Base-by-base conservation (phyloP, 2,113 vertebrate species). In the Colaptes auratus region DNA sequence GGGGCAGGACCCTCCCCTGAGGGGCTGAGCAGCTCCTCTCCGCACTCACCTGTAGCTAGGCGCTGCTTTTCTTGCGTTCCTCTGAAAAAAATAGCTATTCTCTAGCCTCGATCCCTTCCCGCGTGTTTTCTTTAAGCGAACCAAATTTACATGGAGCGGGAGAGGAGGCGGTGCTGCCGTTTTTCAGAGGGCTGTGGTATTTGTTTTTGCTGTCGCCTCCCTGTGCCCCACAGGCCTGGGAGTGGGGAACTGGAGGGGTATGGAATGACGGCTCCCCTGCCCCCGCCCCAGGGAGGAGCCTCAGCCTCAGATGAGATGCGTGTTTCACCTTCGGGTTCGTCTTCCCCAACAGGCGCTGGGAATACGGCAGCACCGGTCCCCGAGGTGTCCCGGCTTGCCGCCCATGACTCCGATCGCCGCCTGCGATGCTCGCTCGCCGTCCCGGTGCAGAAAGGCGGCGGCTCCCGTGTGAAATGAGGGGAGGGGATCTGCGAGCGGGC, bases 21-120 rank as follows among this genome's bases (percentile, higher is more conserved):
- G 24, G 24, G 19, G 27, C 23, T 24, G 17, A 56, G 58, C 53
- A 50, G 30, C 60, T 31, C 21, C 35, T 48, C 91, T 39, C 66
- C 24, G 19, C 80, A 74, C 52, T 95, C 95, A 97, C 95, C 92
- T 97, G 97, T 96, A 92, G 95, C 92, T 75, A 66, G 76, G 73
- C 11, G 66, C 80, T 48, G 77, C 65, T 80, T 79, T 90, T n/a
- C 24, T 63, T 35, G 60, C 76, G 52, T 74, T 72, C 79, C 60
- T 88, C 85, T 35, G 52, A 81, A 39, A 77, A 77, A 66, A 53
- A 53, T 0, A 66, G 39, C 59, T 52, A 0, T 67, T 58, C 28
- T 52, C 73, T 39, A 77, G 65, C 61, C 23, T 36, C n/a, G 11
- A 28, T 28, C 14, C 30, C 31, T 65, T 79, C 50, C 71, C n/a